A percentile compares a stretch with the other conserved stretches of the same genome.
Evolutionary conservation across 2,888 invertebrate species (phyloP).

Genomic region (Abrostola triplasia): DNA sequence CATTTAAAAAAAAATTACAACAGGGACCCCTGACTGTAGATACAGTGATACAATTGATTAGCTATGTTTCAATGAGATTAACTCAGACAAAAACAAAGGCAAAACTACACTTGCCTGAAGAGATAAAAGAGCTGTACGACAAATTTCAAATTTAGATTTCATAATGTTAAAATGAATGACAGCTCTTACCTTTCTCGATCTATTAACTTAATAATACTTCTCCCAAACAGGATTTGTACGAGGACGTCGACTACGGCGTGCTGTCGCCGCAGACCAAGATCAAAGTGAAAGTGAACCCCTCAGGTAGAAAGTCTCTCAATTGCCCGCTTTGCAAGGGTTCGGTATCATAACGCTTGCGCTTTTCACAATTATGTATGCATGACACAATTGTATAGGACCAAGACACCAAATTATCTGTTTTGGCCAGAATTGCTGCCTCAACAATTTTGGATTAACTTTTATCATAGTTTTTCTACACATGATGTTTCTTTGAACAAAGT

Average conservation of each 20-base stretch:
- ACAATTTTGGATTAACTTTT: too few species aligned
- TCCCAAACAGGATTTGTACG: slow-evolving; percentile 92
- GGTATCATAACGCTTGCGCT: slow-evolving; percentile 47
- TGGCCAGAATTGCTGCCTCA: not conserved
- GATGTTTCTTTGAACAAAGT: too few species aligned
- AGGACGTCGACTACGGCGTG: slow-evolving; percentile 96
- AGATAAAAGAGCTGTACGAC: too few species aligned
- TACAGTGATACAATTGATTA: too few species aligned
- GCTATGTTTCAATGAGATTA: too few species aligned
- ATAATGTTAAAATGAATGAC: too few species aligned
- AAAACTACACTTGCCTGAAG: too few species aligned
- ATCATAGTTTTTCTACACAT: too few species aligned
- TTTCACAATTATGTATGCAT: slow-evolving; percentile 17
- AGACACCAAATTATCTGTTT: not conserved
- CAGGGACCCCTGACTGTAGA: too few species aligned
- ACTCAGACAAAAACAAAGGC: too few species aligned
- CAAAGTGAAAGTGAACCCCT: slow-evolving; percentile 97
- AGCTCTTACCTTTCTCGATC: slow-evolving; percentile 14
- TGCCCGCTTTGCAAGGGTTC: slow-evolving; percentile 50
- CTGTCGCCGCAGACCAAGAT: slow-evolving; percentile 95
- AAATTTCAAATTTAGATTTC: too few species aligned
- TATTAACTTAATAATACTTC: slow-evolving; percentile 27
- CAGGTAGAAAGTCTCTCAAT: slow-evolving; percentile 89
- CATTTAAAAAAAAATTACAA: too few species aligned
- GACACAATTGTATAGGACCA: slow-evolving; percentile 14